Conservation (phyloP, 2,113 vertebrate genomes). For the Chionomys nivalis region DNA sequence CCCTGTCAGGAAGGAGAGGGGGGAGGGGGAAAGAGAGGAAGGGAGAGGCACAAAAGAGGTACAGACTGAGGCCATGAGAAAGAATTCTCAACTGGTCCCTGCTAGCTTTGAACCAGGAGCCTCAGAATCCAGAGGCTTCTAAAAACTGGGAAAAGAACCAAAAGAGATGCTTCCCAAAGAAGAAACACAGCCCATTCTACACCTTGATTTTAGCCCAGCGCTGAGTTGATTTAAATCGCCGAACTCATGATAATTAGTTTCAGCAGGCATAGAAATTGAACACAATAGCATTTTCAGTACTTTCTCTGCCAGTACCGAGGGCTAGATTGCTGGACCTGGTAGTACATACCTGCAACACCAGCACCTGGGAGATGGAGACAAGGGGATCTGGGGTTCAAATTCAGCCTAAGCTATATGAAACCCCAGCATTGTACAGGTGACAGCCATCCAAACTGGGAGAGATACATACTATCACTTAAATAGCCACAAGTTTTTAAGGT, state of each 20-base stretch:
- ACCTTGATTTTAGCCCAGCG: not conserved
- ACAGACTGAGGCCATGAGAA: not conserved
- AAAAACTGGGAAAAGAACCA: constrained; percentile 1
- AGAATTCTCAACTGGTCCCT: not conserved
- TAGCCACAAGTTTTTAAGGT: not conserved
- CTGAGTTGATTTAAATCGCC: not conserved
- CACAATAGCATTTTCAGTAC: not conserved
- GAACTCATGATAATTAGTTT: constrained; percentile 5
- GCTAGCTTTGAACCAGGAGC: not conserved
- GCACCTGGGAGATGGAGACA: not conserved
- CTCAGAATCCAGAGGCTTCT: not conserved
- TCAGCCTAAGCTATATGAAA: not conserved
- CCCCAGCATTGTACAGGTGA: not conserved
- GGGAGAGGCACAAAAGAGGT: not conserved
- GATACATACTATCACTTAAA: not conserved
- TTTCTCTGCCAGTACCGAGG: not conserved
- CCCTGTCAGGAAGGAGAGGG: not conserved
- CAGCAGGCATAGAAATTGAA: not conserved
- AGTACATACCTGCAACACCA: not conserved
- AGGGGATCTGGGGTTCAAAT: not conserved
- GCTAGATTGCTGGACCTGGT: too few species aligned
- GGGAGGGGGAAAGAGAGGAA: not conserved
- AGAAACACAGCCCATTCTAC: not conserved
- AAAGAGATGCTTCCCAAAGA: not conserved
- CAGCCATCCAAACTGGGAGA: not conserved